A percentile compares a stretch with the other conserved stretches of the same genome.
phyloP scores from a whole-genome alignment of 2,888 invertebrate species.

The Agrotis segetum region DNA sequence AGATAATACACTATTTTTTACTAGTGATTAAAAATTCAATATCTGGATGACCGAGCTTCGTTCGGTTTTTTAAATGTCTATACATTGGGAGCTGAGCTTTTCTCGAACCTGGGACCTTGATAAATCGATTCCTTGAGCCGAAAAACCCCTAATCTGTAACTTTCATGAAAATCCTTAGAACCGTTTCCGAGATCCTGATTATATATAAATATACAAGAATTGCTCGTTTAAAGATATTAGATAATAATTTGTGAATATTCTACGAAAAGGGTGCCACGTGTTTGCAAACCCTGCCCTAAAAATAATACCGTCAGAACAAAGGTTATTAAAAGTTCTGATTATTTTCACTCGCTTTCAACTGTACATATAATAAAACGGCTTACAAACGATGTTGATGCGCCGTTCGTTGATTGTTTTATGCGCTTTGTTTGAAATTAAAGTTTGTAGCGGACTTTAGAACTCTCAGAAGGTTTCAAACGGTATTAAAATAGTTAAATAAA shows the following conservation, averaged over 20 bases:
- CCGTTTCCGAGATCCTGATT: no score
- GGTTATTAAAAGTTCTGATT: slow-evolving; percentile 65
- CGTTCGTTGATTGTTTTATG: slow-evolving; percentile 56
- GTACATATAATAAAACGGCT: slow-evolving; percentile 57
- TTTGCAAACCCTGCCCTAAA: slow-evolving; percentile 39
- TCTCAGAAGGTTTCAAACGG: slow-evolving; percentile 11
- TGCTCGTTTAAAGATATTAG: no score
- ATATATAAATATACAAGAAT: no score
- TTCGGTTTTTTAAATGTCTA: no score
- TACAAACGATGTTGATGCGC: slow-evolving; percentile 53
- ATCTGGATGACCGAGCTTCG: no score
- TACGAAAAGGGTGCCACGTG: background rate
- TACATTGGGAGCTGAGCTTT: no score
- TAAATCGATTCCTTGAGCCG: no score
- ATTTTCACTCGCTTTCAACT: slow-evolving; percentile 54
- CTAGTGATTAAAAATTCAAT: background rate
- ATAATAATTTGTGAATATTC: background rate
- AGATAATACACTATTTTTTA: no score
- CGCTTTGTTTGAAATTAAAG: slow-evolving; percentile 44
- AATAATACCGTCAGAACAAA: slow-evolving; percentile 56
- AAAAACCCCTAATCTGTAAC: no score
- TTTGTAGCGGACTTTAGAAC: slow-evolving; percentile 28
- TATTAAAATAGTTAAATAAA: slow-evolving; percentile 28
- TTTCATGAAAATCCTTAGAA: no score
- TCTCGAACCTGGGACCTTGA: no score